Evolutionary conservation across 2,113 vertebrate genomes (phyloP).

Genomic region (Gymnarchus niloticus): DNA sequence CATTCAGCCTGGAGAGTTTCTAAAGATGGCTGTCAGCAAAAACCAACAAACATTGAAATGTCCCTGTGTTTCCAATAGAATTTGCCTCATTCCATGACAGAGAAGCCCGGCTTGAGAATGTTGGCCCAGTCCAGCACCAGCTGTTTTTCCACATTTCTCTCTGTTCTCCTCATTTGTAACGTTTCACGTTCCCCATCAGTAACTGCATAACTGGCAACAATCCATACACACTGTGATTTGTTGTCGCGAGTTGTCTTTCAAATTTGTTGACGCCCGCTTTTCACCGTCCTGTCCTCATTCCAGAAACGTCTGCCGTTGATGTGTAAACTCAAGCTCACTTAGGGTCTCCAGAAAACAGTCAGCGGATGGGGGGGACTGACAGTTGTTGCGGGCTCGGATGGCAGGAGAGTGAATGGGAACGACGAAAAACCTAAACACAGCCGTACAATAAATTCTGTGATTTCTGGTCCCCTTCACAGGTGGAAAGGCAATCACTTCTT

Average conservation of each 20-base stretch:
- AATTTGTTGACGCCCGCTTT: slow-evolving; percentile 41
- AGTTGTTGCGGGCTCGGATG: slow-evolving; percentile 10
- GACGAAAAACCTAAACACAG: slow-evolving; percentile 31
- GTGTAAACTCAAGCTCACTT: slow-evolving; percentile 32
- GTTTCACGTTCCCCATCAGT: slow-evolving; percentile 20
- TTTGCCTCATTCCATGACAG: slow-evolving; percentile 40
- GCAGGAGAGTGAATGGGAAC: background rate
- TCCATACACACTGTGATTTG: slow-evolving; percentile 29
- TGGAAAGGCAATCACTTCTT: slow-evolving; percentile 20
- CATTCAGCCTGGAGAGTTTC: slow-evolving; percentile 37
- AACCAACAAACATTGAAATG: slow-evolving; percentile 14
- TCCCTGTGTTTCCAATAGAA: slow-evolving; percentile 14
- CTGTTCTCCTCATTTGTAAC: slow-evolving; percentile 4
- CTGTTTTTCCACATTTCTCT: slow-evolving; percentile 43
- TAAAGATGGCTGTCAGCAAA: slow-evolving; percentile 29
- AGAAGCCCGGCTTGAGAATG: slow-evolving; percentile 37
- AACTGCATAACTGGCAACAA: slow-evolving; percentile 30
- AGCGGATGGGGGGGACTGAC: background rate
- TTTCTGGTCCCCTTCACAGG: slow-evolving; percentile 22
- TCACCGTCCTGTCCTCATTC: slow-evolving; percentile 14
- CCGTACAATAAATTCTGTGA: slow-evolving; percentile 14
- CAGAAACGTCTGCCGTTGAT: slow-evolving; percentile 32
- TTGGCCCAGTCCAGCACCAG: slow-evolving; percentile 40
- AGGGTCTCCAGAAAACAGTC: background rate
- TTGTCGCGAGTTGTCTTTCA: slow-evolving; percentile 34